phyloP scores from a whole-genome alignment of 2,888 invertebrate species.

The Fragum sueziense region DNA sequence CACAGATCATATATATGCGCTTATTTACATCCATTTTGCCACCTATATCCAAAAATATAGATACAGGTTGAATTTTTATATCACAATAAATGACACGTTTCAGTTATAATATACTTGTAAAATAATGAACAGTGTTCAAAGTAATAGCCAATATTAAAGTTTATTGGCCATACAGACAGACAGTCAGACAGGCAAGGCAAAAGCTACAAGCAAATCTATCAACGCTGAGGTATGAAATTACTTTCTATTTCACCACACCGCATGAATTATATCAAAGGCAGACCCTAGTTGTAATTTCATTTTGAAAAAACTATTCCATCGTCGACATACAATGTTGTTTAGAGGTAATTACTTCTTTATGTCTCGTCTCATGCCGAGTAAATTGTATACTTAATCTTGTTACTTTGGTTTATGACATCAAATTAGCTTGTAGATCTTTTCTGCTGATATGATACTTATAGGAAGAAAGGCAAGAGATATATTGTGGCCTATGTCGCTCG shows the following conservation, averaged over 20 bases:
- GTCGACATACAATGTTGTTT: background rate
- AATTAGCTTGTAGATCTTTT: background rate
- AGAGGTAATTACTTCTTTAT: conserved; percentile 12
- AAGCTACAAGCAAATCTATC: background rate
- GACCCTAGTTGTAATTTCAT: background rate
- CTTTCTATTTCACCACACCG: background rate
- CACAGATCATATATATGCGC: too few relatives aligned
- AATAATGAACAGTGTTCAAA: too few relatives aligned
- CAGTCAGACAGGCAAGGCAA: background rate
- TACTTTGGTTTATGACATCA: conserved; percentile 5
- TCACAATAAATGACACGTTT: too few relatives aligned
- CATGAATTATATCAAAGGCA: background rate
- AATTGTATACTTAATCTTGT: conserved; percentile 8
- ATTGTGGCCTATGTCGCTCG: background rate
- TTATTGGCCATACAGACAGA: background rate
- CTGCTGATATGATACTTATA: background rate
- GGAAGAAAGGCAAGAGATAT: background rate
- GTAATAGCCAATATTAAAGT: too few relatives aligned
- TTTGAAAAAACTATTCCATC: background rate
- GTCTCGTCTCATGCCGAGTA: conserved; percentile 11
- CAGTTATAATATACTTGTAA: too few relatives aligned
- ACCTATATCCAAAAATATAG: too few relatives aligned
- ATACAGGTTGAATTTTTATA: too few relatives aligned
- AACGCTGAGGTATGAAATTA: background rate
- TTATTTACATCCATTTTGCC: too few relatives aligned